These are phyloP conservation scores for Vidua macroura DNA, from an alignment of 2,113 vertebrate species.

Conservation along the genomic window DNA sequence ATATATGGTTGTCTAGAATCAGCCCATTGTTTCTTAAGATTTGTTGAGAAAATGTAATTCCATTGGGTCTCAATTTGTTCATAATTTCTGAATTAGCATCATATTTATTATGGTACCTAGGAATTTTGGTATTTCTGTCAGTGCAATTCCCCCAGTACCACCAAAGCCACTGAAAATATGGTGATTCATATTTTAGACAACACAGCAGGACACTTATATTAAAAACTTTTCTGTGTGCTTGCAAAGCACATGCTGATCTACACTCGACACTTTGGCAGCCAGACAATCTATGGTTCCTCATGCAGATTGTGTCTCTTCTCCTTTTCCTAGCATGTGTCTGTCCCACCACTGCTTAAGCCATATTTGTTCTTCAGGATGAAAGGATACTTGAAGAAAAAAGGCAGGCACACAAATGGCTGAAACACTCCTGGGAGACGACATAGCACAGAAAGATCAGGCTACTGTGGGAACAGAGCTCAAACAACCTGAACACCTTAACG, in stretches of 20 bases:
- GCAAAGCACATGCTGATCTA: neutral
- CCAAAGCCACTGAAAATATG: neutral
- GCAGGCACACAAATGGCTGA: neutral
- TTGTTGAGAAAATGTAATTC: neutral
- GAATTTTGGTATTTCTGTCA: neutral
- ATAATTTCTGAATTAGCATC: neutral
- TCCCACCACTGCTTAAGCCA: neutral
- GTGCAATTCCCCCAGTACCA: neutral
- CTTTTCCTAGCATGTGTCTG: neutral
- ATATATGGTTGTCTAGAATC: neutral
- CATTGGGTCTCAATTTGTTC: neutral
- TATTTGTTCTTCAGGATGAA: neutral
- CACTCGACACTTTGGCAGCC: neutral
- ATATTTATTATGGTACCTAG: neutral
- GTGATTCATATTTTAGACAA: neutral
- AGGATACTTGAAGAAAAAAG: neutral
- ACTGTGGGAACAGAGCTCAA: neutral
- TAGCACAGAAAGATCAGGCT: neutral
- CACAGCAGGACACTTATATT: rapidly evolving
- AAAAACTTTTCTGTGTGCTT: neutral
- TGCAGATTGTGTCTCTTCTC: neutral
- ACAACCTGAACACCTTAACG: neutral
- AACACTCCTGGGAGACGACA: neutral
- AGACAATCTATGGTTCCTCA: neutral
- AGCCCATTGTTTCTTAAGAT: neutral